Evolutionary conservation across 2,888 invertebrate genomes (phyloP), one percentile per base, ranked within the genome.

Genomic region (Ceraclea dissimilis): DNA sequence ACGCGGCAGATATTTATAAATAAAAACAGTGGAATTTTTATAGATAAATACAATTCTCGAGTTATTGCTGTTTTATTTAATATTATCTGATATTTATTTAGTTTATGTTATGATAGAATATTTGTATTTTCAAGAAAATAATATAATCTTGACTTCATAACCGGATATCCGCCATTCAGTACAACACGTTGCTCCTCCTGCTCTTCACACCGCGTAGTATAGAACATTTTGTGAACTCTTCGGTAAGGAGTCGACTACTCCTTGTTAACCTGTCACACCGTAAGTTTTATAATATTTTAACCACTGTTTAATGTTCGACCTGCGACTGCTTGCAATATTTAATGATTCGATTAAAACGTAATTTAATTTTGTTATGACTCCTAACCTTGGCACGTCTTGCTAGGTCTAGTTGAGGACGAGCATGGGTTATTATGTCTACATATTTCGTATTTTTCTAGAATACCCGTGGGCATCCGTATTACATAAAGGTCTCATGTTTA

Each of bases 191-290:
- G 75, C 76, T 75, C 75, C 71, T 76, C 72, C 69, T 70, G 65
- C 65, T 68, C 70, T 67, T 69, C 69, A 50, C 51, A 51, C 51
- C 51, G 50, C 34, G 13, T 49, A 22, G 22, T 20, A 46, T 46
- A 49, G 49, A 22, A 49, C 49, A n/a, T 74, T 71, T 71, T 51
- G 75, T 69, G 70, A 75, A 75, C 73, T 70, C 74, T 76, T 26
- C 74, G 74, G 75, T 51, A 75, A 78, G 77, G 77, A 77, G 77
- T 78, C 74, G 75, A 76, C 75, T 75, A 76, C 77, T 78, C 77
- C 77, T 77, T 75, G 75, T 72, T 76, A 77, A 78, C 77, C 77
- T 76, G 77, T 77, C 71, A 76, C 70, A 75, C 75, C 69, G 77
- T 78, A 71, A 77, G 77, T 77, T 74, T 50, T 19, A 2, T 26